Evolutionary conservation across 2,888 invertebrate genomes (phyloP).

Genomic region (Pyralis farinalis): DNA sequence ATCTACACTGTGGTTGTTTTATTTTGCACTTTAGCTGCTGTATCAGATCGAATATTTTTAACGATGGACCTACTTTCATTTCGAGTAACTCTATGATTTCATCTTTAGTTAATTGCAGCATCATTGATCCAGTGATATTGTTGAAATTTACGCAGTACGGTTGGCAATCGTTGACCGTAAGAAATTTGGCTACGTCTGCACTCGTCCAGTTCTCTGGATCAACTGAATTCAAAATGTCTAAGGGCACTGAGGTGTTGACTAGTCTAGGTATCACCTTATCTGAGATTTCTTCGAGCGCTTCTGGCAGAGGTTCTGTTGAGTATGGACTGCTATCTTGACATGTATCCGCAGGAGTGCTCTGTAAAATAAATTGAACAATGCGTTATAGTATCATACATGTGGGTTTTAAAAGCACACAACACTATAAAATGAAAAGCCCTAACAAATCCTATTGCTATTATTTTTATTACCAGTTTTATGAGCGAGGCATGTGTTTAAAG

Average conservation of each 20-base stretch:
- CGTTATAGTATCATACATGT: no score
- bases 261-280: constrained; percentile 84
- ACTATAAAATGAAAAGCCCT: no score
- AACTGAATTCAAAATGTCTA: constrained; percentile 74
- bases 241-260: constrained; percentile 77
- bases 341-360: constrained; percentile 38
- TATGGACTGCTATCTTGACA: constrained; percentile 43
- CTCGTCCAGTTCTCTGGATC: constrained; percentile 86
- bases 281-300: constrained; percentile 26
- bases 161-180: constrained; percentile 92
- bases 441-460: no score
- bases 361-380: no score
- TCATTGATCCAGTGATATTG: constrained; percentile 89
- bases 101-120: constrained; percentile 92
- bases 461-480: no score
- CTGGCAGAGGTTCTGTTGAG: constrained; percentile 38
- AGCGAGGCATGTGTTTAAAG: no score
- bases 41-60: constrained; percentile 96
- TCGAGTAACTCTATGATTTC: constrained; percentile 93
- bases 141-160: constrained; percentile 85
- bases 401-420: no score
- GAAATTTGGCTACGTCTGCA: constrained; percentile 92
- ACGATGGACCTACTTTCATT: constrained; percentile 96
- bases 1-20: constrained; percentile 85
- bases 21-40: constrained; percentile 94